Evolutionary conservation across 2,113 vertebrate genomes (phyloP).

Genomic region (Pyrgilauda ruficollis): DNA sequence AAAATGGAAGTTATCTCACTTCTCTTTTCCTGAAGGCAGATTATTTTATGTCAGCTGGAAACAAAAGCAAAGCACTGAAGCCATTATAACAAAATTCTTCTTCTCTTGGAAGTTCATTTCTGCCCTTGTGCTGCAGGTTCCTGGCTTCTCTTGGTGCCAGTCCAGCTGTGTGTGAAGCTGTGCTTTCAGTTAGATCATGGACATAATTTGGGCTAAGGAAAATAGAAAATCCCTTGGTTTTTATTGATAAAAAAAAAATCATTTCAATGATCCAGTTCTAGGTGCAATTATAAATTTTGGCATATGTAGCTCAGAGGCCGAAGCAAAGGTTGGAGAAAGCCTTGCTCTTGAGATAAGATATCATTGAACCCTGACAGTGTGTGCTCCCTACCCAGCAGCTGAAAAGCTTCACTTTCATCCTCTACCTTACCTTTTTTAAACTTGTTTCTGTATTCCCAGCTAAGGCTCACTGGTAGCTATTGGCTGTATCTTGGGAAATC

Average conservation of each 20-base stretch:
- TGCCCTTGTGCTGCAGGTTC: background rate
- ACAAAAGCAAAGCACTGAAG: background rate
- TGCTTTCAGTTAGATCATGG: background rate
- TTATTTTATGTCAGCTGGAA: background rate
- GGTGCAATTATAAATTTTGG: background rate
- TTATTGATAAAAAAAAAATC: background rate
- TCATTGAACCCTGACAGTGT: background rate
- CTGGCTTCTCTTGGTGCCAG: background rate
- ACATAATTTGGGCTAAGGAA: background rate
- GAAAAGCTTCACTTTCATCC: background rate
- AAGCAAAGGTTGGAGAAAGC: background rate
- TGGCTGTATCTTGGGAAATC: background rate
- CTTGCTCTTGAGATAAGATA: background rate
- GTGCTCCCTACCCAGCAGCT: background rate
- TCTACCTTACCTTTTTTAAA: background rate
- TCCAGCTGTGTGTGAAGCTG: background rate
- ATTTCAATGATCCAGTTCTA: background rate
- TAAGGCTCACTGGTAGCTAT: background rate
- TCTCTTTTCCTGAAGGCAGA: background rate
- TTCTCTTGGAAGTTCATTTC: background rate
- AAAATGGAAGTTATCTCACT: background rate
- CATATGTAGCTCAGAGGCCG: background rate
- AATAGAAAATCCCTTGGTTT: background rate
- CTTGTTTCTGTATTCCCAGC: background rate
- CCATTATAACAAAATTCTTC: background rate